Evolutionary conservation across 2,888 invertebrate genomes (phyloP), one percentile per base, ranked within the genome.

Genomic region (Apotomis turbidana): DNA sequence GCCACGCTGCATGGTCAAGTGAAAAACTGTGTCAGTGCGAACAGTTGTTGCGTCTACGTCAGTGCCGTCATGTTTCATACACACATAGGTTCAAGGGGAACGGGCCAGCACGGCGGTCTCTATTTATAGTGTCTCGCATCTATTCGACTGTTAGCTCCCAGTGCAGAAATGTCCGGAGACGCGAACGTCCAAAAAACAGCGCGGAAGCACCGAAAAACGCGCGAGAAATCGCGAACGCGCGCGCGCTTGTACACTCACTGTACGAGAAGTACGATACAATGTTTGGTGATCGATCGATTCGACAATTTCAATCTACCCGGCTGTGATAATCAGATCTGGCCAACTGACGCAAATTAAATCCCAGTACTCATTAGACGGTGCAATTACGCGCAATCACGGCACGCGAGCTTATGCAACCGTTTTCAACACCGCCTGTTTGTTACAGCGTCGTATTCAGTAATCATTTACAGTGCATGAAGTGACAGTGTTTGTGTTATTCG

Each of bases 31-130:
- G 93, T 92, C 92, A 92, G 90, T 87, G 83, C 81, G 87, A 88
- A 83, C 89, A 90, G 90, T 91, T 90, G 90, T 85, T 87, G 85
- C 84, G 85, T 83, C 80, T 85, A 87, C 91, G 90, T 89, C 89
- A 89, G 86, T 80, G 90, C 90, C 88, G 90, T 85, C 83, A 85
- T 84, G 84, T 83, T 85, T 76, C 81, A 84, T 82, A 85, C 85
- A 84, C 84, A 79, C 81, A 86, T 90, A 91, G 93, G 93, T 93
- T 93, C 93, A 93, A 93, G 93, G 93, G 92, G 89, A 93, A 85
- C 93, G 87, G 84, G 90, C 90, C 86, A 85, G 84, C 89, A 87
- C 86, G 88, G 88, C 87, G 83, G 85, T 83, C 88, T 88, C 93
- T 93, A 93, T 93, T 93, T 89, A 91, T 93, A 93, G 91, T 87